These are phyloP conservation scores for Neria commutata DNA, from an alignment of 2,888 invertebrate species.

Conservation along the genomic window DNA sequence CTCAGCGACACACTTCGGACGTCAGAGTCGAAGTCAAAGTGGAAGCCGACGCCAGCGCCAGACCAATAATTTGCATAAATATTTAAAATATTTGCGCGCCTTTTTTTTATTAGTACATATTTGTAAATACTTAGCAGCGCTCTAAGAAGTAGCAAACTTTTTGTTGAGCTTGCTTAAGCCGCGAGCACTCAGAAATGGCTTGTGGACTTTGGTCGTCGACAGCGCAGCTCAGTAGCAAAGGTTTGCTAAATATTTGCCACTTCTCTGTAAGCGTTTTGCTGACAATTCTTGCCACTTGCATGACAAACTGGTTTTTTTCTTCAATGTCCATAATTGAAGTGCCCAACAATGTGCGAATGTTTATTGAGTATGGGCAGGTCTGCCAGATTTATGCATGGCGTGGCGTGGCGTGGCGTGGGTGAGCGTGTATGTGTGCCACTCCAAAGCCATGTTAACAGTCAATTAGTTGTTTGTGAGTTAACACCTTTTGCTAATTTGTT, in stretches of 20 bases:
- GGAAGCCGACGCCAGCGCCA: neutral
- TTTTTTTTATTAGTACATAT: no score
- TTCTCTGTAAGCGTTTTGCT: neutral
- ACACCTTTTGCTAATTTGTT: neutral
- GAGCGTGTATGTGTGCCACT: neutral
- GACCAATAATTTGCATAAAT: constrained; percentile 17
- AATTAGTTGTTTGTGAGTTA: neutral
- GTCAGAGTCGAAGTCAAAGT: neutral
- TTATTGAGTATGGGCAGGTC: no score
- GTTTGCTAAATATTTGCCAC: neutral
- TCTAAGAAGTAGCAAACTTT: no score
- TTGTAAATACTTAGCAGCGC: no score
- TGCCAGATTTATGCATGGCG: neutral
- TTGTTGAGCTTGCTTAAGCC: no score
- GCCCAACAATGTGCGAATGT: no score
- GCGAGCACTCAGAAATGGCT: no score
- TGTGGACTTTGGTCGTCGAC: no score
- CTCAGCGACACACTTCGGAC: neutral
- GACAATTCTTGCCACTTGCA: neutral
- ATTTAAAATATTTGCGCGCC: constrained; percentile 16
- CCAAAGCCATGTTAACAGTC: neutral
- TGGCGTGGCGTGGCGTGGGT: neutral
- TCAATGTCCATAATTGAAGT: neutral
- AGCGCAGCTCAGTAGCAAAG: neutral
- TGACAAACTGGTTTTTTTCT: neutral